Evolutionary conservation across 2,797 vertebrate genomes (phyloP).

Genomic region (Graptemys geographica): DNA sequence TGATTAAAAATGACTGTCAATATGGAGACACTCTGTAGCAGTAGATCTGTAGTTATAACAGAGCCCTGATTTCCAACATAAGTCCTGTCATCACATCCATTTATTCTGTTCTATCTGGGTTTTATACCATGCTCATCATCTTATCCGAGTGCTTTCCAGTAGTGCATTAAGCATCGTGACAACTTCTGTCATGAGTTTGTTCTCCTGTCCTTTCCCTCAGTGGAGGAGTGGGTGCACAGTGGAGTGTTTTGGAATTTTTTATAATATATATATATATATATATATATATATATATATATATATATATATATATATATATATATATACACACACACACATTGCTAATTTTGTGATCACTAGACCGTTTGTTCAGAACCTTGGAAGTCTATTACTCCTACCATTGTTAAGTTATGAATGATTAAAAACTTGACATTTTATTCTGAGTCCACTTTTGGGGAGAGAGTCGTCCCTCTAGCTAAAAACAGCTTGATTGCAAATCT

Average conservation of each 20-base stretch:
- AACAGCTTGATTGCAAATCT: not conserved
- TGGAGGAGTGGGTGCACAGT: not conserved
- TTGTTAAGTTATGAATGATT: not conserved
- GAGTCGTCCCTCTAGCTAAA: not conserved
- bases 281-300: no score
- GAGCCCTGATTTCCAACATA: not conserved
- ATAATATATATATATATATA: not conserved
- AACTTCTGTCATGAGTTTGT: not conserved
- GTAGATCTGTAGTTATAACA: not conserved
- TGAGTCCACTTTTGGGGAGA: not conserved
- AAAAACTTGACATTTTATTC: not conserved
- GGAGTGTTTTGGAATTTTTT: not conserved
- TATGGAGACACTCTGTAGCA: not conserved
- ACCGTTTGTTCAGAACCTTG: not conserved
- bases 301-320: no score
- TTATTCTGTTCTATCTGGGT: not conserved
- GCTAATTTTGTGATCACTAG: not conserved
- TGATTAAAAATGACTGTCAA: not conserved
- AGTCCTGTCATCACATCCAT: not conserved
- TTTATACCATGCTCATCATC: not conserved
- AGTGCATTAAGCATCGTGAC: not conserved
- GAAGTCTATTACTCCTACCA: not conserved
- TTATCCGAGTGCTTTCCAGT: not conserved
- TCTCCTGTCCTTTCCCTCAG: not conserved
- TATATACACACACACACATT: not conserved